Evolutionary conservation across 2,888 invertebrate genomes (phyloP).

Genomic region (Drosophila neonasuta): DNA sequence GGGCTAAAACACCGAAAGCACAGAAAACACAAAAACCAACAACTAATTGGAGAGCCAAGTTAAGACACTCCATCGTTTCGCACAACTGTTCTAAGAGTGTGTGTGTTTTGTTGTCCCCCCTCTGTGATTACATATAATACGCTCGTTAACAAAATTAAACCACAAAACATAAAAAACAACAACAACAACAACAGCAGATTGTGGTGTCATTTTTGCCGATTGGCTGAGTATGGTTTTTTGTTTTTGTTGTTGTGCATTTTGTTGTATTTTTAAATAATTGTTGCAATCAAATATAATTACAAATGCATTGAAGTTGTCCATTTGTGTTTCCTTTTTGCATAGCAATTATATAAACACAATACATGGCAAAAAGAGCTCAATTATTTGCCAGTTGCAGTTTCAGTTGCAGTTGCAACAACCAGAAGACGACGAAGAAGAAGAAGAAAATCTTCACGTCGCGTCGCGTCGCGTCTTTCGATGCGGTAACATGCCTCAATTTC

Average conservation of each 20-base stretch:
- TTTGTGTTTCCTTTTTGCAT: conserved; percentile 70
- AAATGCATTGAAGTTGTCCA: conserved; percentile 64
- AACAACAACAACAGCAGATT: neutral
- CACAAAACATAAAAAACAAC: conserved; percentile 17
- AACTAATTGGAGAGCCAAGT: conserved; percentile 50
- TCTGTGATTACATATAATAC: conserved; percentile 41
- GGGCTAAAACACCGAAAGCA: conserved; percentile 19
- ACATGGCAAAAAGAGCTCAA: conserved; percentile 59
- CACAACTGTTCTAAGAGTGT: conserved; percentile 27
- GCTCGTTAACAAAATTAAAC: conserved; percentile 47
- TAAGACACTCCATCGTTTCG: conserved; percentile 14
- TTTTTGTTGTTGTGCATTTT: conserved; percentile 27
- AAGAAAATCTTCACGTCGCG: conserved; percentile 45
- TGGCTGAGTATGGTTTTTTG: conserved; percentile 25
- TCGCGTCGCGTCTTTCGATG: conserved; percentile 53
- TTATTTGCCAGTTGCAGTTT: conserved; percentile 66
- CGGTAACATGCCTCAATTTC: conserved; percentile 72
- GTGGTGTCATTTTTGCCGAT: conserved; percentile 36
- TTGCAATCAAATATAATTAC: conserved; percentile 74
- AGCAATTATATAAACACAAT: conserved; percentile 65
- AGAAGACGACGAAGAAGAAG: conserved; percentile 5
- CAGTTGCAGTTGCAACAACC: conserved; percentile 55
- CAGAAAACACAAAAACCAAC: conserved; percentile 5
- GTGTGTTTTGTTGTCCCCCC: conserved; percentile 1
- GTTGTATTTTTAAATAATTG: conserved; percentile 64